Conservation (phyloP, 2,888 invertebrate genomes). For the Scelioninae gen. 1 region DNA sequence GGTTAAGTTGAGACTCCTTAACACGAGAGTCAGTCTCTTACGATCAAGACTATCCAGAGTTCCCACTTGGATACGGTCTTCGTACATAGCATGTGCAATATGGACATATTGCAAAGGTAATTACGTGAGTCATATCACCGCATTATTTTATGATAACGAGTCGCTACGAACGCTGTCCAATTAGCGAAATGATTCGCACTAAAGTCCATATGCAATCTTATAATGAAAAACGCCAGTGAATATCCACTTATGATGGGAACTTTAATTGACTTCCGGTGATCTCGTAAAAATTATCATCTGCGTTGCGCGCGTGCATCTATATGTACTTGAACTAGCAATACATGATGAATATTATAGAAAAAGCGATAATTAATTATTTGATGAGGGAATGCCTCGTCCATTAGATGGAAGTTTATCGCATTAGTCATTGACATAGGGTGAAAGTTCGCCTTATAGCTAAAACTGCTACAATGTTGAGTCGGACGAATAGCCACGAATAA, state of each 20-base stretch:
- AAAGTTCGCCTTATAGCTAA: too few species aligned
- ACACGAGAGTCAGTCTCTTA: slow-evolving; percentile 58
- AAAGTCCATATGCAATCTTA: slow-evolving; percentile 62
- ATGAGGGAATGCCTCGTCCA: too few species aligned
- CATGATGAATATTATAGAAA: slow-evolving; percentile 40
- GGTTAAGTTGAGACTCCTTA: slow-evolving; percentile 59
- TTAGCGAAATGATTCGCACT: slow-evolving; percentile 69
- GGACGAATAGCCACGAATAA: too few species aligned
- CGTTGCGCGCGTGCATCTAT: slow-evolving; percentile 27
- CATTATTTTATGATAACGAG: slow-evolving; percentile 68
- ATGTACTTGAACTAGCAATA: slow-evolving; percentile 47
- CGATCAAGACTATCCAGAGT: slow-evolving; percentile 51
- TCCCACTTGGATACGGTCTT: slow-evolving; percentile 63
- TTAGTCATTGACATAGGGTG: too few species aligned
- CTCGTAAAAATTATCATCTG: slow-evolving; percentile 54
- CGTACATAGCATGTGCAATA: slow-evolving; percentile 65
- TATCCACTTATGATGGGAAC: slow-evolving; percentile 59
- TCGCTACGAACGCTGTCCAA: slow-evolving; percentile 67
- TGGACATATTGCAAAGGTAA: slow-evolving; percentile 72
- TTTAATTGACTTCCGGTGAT: slow-evolving; percentile 67
- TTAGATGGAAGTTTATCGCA: too few species aligned
- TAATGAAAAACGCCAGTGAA: slow-evolving; percentile 62
- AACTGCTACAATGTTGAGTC: too few species aligned
- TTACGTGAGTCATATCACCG: slow-evolving; percentile 72
- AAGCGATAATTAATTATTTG: slow-evolving; percentile 56